Conservation (phyloP, 2,888 invertebrate species). For the Orthosia cruda region DNA sequence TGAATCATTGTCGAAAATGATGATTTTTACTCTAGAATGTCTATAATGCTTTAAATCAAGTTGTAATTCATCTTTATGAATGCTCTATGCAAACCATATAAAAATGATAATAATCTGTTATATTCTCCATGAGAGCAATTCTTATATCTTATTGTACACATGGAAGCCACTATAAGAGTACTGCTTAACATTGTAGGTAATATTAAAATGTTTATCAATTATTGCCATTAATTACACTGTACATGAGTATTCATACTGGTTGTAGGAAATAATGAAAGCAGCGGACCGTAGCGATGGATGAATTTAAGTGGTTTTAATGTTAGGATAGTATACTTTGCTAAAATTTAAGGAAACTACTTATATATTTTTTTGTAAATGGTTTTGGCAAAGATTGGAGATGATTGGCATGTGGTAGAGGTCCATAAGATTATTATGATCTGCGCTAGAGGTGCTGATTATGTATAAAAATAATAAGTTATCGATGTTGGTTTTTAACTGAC, state of each 20-base stretch:
- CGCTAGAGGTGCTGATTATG: no score
- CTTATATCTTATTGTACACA: not conserved
- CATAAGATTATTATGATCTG: not conserved
- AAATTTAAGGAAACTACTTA: constrained; percentile 26
- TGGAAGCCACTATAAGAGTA: not conserved
- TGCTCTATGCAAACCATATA: not conserved
- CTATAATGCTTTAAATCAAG: constrained; percentile 10
- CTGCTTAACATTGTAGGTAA: constrained; percentile 15
- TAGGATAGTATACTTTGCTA: constrained; percentile 4
- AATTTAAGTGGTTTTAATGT: constrained; percentile 46
- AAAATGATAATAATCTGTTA: not conserved
- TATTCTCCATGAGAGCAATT: not conserved
- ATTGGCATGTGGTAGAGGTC: not conserved
- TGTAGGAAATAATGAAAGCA: constrained; percentile 64
- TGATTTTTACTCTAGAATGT: not conserved
- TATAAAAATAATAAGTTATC: no score
- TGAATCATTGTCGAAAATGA: not conserved
- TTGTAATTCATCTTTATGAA: not conserved
- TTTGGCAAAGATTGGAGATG: constrained; percentile 27
- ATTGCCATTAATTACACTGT: constrained; percentile 60
- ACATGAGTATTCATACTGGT: constrained; percentile 33
- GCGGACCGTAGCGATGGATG: constrained; percentile 42
- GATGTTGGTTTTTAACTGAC: no score
- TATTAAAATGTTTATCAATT: constrained; percentile 55
- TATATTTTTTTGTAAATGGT: constrained; percentile 6